phyloP scores from a whole-genome alignment of 2,797 vertebrate genomes.

The Etheostoma perlongum region DNA sequence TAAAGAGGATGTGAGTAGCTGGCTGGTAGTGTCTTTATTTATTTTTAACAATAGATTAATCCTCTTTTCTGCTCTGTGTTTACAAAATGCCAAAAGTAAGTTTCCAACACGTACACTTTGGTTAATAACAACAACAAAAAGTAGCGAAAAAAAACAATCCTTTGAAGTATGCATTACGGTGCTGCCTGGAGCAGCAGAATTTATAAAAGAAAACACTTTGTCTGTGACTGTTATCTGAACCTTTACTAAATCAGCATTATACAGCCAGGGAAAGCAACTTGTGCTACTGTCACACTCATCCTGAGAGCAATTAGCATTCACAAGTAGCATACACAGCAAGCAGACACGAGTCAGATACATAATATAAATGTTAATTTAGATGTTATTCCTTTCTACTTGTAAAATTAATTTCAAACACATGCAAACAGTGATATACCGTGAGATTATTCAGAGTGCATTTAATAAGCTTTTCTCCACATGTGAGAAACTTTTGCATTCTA shows the following conservation, averaged over 20 bases:
- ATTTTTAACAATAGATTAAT: not conserved
- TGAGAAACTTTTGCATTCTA: slow-evolving; percentile 31
- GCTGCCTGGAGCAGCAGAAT: slow-evolving; percentile 4
- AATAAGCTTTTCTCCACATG: slow-evolving; percentile 29
- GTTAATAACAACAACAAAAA: slow-evolving; percentile 34
- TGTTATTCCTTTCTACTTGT: slow-evolving; percentile 17
- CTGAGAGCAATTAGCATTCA: slow-evolving; percentile 20
- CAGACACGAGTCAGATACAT: slow-evolving; percentile 14
- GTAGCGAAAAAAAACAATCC: slow-evolving; percentile 14
- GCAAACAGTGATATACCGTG: slow-evolving; percentile 26
- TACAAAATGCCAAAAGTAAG: not conserved
- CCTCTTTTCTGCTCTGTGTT: not conserved
- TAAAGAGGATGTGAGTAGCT: slow-evolving; percentile 7
- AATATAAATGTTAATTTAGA: slow-evolving; percentile 51
- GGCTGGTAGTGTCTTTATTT: not conserved
- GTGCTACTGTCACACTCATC: slow-evolving; percentile 18
- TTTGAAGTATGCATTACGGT: slow-evolving; percentile 28
- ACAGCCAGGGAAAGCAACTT: slow-evolving; percentile 4
- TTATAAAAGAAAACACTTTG: slow-evolving; percentile 37
- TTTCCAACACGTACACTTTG: not conserved
- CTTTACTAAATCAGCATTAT: slow-evolving; percentile 16
- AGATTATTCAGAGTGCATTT: slow-evolving; percentile 26
- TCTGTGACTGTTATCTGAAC: slow-evolving; percentile 28
- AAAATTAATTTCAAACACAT: slow-evolving; percentile 34
- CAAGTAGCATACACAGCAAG: not conserved